These are phyloP conservation scores for Octopus bimaculoides DNA, from an alignment of 1,140 invertebrate species.

Conservation along the genomic window DNA sequence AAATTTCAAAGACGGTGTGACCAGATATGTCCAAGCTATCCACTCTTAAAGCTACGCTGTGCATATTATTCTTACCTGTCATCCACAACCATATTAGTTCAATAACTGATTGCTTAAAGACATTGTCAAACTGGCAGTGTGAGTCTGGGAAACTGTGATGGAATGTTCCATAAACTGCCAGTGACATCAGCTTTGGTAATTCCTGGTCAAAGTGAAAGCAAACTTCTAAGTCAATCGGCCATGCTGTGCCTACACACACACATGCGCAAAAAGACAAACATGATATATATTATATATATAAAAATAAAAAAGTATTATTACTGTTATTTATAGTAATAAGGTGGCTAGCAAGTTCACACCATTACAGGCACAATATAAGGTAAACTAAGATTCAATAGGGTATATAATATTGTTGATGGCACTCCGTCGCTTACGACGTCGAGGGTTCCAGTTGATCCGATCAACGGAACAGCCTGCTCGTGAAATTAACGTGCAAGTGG, in stretches of 20 bases:
- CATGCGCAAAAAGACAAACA: not conserved
- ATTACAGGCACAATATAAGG: no score
- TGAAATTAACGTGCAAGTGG: no score
- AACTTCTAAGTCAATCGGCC: not conserved
- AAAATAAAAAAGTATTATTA: not conserved
- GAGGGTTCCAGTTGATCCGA: no score
- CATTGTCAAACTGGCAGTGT: slow-evolving; percentile 51
- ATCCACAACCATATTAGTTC: slow-evolving; percentile 49
- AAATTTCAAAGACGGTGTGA: no score
- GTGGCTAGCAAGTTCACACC: no score
- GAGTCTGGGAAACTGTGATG: slow-evolving; percentile 53
- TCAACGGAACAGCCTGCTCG: no score
- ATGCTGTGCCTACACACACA: not conserved
- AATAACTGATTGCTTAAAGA: slow-evolving; percentile 49
- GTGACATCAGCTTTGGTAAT: slow-evolving; percentile 49
- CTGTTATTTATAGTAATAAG: no score
- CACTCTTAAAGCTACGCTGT: no score
- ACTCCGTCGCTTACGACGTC: no score
- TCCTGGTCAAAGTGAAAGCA: slow-evolving; percentile 31
- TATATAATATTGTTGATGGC: no score
- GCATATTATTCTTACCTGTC: slow-evolving; percentile 35
- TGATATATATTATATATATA: not conserved
- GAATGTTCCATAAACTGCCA: slow-evolving; percentile 51
- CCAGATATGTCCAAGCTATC: no score
- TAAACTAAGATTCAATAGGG: no score